A percentile compares a stretch with the other conserved stretches of the same genome.
Evolutionary conservation across 1,140 invertebrate species (phyloP).

Genomic region (Akabosia matsudoensis): DNA sequence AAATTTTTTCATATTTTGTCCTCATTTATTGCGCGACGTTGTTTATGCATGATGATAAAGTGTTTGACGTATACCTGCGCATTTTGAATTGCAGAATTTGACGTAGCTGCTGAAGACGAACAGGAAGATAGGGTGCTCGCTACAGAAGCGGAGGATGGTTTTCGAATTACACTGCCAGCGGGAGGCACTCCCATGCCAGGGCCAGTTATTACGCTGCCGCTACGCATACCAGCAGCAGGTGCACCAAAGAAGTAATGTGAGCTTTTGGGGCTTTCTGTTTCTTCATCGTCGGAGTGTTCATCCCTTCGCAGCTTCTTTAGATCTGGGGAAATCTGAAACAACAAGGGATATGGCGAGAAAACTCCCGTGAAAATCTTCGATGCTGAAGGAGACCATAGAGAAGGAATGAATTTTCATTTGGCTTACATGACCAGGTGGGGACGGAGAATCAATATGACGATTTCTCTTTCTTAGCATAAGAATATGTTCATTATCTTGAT

Average conservation of each 20-base stretch:
- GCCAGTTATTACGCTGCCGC: not conserved
- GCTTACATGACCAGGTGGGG: not conserved
- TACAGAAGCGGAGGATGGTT: not conserved
- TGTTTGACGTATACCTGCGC: not conserved
- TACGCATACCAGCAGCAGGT: not conserved
- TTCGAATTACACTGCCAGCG: not conserved
- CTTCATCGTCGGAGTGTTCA: conserved; percentile 1
- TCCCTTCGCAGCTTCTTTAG: not conserved
- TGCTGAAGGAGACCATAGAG: too few relatives aligned
- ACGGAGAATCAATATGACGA: not conserved
- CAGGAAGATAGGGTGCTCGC: not conserved
- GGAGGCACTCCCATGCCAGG: not conserved
- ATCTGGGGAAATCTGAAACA: conserved; percentile 9
- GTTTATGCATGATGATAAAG: not conserved
- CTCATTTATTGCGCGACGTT: not conserved
- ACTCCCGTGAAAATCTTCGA: not conserved
- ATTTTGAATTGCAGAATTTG: not conserved
- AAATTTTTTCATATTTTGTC: not conserved
- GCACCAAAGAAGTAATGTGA: conserved; percentile 6
- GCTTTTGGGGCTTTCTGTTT: conserved; percentile 12
- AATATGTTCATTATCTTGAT: not conserved
- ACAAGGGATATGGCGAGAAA: not conserved
- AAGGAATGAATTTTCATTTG: too few relatives aligned
- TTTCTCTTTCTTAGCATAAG: not conserved
- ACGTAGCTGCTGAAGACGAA: not conserved